A percentile compares a stretch with the other conserved stretches of the same genome.
These are phyloP conservation scores for Apteryx owenii DNA, from an alignment of 2,113 vertebrate genomes.

Conservation along the genomic window DNA sequence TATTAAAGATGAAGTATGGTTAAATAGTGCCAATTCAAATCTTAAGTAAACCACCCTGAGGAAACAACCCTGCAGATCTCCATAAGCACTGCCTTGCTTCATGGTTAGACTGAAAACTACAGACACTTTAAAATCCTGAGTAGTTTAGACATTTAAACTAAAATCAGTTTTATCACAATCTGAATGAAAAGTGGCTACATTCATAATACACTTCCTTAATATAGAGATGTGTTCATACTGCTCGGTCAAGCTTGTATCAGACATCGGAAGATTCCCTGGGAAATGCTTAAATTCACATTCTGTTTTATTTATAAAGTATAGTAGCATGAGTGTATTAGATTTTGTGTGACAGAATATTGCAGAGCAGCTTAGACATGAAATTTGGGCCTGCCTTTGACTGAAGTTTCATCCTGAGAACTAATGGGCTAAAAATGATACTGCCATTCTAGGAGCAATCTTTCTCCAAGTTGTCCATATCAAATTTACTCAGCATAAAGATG, in stretches of 20 bases:
- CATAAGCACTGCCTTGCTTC: background rate
- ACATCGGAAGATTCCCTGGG: background rate
- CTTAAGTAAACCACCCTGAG: background rate
- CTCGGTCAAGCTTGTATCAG: background rate
- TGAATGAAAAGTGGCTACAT: background rate
- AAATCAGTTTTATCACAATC: background rate
- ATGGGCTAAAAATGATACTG: background rate
- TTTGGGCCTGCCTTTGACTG: background rate
- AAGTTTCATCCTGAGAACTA: background rate
- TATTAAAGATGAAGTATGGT: background rate
- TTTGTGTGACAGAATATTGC: background rate
- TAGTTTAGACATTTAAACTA: background rate
- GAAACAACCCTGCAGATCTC: background rate
- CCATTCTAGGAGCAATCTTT: background rate
- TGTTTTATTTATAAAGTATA: background rate
- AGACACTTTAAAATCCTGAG: background rate
- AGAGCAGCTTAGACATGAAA: background rate
- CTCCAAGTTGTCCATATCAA: background rate
- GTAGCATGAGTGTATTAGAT: background rate
- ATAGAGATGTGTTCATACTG: background rate
- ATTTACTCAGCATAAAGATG: background rate
- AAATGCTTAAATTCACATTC: background rate
- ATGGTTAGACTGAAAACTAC: background rate
- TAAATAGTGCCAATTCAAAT: background rate
- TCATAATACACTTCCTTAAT: background rate